Percentiles rank a stretch among this genome's conserved stretches.
Conservation (phyloP, 2,113 vertebrate genomes). For the Excalfactoria chinensis region DNA sequence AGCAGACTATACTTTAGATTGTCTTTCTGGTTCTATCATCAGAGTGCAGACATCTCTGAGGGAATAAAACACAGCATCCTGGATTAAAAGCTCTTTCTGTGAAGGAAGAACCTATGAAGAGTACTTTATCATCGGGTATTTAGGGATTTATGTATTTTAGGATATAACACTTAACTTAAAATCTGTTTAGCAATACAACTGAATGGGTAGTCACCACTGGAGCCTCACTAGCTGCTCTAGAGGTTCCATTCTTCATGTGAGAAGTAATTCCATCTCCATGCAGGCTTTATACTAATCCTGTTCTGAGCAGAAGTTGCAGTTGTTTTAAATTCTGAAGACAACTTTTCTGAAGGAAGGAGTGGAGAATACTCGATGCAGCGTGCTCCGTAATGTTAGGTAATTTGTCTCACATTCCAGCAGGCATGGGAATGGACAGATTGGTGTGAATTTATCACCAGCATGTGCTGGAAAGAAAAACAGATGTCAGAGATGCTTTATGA, state of each 20-base stretch:
- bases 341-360: neutral
- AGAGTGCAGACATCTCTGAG: neutral
- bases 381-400: neutral
- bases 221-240: conserved; percentile 59
- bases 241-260: conserved; percentile 56
- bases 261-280: conserved; percentile 56
- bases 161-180: neutral
- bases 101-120: neutral
- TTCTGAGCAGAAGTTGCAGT: conserved; percentile 38
- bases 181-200: conserved; percentile 39
- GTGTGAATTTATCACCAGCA: conserved; percentile 5
- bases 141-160: neutral
- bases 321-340: conserved; percentile 34
- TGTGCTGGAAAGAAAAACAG: conserved; percentile 34
- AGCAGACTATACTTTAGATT: neutral
- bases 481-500: neutral
- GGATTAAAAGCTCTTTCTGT: neutral
- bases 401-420: neutral
- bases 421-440: neutral
- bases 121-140: neutral
- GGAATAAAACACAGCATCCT: neutral
- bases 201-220: conserved; percentile 18
- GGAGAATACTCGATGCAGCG: neutral
- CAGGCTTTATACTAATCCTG: conserved; percentile 43
- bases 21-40: neutral